These are phyloP conservation scores for Pristiophorus japonicus DNA, from an alignment of 2,113 vertebrate species.

Conservation along the genomic window DNA sequence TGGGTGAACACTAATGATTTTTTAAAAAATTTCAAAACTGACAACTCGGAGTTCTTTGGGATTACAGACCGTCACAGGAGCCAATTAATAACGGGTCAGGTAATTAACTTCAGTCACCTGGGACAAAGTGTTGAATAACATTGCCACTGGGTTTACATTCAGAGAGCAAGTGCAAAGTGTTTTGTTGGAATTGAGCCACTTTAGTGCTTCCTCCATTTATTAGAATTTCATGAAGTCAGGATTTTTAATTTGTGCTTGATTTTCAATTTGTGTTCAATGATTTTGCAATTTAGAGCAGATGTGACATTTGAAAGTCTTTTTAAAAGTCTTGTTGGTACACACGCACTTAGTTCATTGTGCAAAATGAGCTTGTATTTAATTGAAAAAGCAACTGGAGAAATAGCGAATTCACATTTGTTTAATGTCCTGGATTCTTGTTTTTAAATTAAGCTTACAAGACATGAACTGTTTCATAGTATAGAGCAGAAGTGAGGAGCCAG, in stretches of 20 bases:
- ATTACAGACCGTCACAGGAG: background rate
- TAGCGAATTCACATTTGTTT: background rate
- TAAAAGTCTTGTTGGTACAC: background rate
- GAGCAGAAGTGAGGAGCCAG: too few relatives aligned
- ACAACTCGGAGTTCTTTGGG: background rate
- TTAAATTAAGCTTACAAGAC: background rate
- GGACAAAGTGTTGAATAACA: constrained; percentile 8
- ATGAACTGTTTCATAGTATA: background rate
- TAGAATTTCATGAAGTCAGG: background rate
- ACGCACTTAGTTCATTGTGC: too few relatives aligned
- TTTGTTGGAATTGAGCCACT: background rate
- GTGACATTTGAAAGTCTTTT: background rate
- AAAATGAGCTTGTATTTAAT: background rate
- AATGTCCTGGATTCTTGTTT: background rate
- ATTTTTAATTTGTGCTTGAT: background rate
- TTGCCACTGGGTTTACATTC: background rate
- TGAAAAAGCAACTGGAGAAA: background rate
- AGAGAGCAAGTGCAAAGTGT: background rate
- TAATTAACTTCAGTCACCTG: constrained; percentile 21
- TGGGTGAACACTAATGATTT: background rate
- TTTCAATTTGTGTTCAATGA: background rate
- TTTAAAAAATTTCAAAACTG: background rate
- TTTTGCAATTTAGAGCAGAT: background rate
- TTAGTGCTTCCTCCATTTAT: background rate
- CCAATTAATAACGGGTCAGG: constrained; percentile 9